Evolutionary conservation across 2,113 vertebrate genomes (phyloP), one percentile per base, ranked within the genome.

Genomic region (Turnix velox): DNA sequence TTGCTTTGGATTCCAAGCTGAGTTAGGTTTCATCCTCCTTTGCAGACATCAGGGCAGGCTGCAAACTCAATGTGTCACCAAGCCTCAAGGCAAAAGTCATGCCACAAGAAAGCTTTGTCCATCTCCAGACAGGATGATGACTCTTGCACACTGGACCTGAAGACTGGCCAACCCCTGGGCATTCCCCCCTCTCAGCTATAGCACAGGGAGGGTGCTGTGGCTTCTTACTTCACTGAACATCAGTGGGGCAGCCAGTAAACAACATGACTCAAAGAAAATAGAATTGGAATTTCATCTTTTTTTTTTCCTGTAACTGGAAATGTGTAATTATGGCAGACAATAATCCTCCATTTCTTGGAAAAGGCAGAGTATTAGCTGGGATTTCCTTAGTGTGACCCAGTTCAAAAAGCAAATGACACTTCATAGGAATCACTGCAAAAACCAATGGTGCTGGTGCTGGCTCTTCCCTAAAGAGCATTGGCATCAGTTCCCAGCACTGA

Each of bases 321-420:
- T 48, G 22, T 52, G 58, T 80, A 45, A 82, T 86, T 78, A 52
- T 7, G 14, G 40, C 66, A 71, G 83, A 92, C 3, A n/a, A 74
- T 77, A 88, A 86, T 67, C 59, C 19, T 33, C 16, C 6, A 37
- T 67, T 95, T 90, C 90, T 86, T 92, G 90, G 90, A 88, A 93
- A 76, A 93, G 18, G 12, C 6, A 66, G 72, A 83, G 72, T 71
- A 43, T 30, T 85, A 57, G 72, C 73, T 75, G 73, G 48, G 65
- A 81, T 84, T 90, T 92, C 63, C 88, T 80, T 39, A 67, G 46
- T 3, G 8, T 75, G 90, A 88, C 55, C 31, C n/a, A n/a, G 28
- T 71, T 94, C 49, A 78, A 63, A 72, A 93, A 59, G 42, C 31
- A 77, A 84, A 76, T 14, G 27, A 86, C 20, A 8, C 30, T 54